Conservation (phyloP, 2,888 invertebrate genomes). For the Tinea pellionella region DNA sequence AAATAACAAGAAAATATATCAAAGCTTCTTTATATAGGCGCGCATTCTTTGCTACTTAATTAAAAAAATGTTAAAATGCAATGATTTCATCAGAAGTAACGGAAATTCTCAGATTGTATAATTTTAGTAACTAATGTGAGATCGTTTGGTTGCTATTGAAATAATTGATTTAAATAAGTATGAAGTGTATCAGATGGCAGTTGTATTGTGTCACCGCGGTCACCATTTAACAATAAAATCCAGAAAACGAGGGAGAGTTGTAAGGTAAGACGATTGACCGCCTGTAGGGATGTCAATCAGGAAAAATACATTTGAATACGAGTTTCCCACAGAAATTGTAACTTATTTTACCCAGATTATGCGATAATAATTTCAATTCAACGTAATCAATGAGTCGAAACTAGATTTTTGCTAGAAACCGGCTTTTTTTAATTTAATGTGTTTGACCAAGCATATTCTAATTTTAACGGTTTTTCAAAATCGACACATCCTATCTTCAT, state of each 20-base stretch:
- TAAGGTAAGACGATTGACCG: slow-evolving; percentile 42
- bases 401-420: slow-evolving; percentile 41
- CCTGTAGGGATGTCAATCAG: slow-evolving; percentile 65
- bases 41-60: too few relatives aligned
- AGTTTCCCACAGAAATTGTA: slow-evolving; percentile 39
- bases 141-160: slow-evolving; percentile 4
- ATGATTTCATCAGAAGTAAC: slow-evolving; percentile 25
- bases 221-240: slow-evolving; percentile 47
- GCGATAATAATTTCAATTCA: slow-evolving; percentile 53
- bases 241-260: slow-evolving; percentile 35
- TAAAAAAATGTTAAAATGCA: background rate
- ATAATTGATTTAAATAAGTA: slow-evolving; percentile 12
- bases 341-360: slow-evolving; percentile 52
- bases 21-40: too few relatives aligned
- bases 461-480: slow-evolving; percentile 43
- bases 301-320: slow-evolving; percentile 52
- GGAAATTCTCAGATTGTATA: slow-evolving; percentile 35
- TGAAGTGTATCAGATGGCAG: slow-evolving; percentile 7
- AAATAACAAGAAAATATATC: too few relatives aligned
- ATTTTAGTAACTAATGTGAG: slow-evolving; percentile 5
- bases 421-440: slow-evolving; percentile 29
- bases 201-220: slow-evolving; percentile 29
- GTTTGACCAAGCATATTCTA: slow-evolving; percentile 43
- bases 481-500: background rate
- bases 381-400: slow-evolving; percentile 51